Base-by-base conservation (phyloP, 2,113 vertebrate species). In the Microcebus ravelobensis region DNA sequence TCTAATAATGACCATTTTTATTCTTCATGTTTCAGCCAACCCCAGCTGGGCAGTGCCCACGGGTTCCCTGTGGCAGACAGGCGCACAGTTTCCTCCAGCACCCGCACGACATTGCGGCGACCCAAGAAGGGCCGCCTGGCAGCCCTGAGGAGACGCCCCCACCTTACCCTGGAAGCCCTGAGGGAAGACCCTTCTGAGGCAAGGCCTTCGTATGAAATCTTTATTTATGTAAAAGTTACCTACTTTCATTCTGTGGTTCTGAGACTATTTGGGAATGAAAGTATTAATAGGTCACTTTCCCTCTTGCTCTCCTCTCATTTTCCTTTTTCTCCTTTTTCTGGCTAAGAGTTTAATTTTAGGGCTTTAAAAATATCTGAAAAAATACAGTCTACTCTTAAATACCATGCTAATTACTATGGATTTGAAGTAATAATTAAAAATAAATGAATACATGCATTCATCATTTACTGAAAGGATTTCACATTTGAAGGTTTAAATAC, bases 171-270 rank as follows among this genome's bases (percentile, higher is more conserved):
- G 52, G 15, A 15, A 15, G 52, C 14, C 52, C 17, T 55, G 12
- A 98, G 99, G 34, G 99, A 99, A 3, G 99, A 99, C 81, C 99
- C 99, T 0, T 99, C 99, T 48, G 99, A 99, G 99, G 99, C 99
- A 90, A 98, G 76, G 39, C 67, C 86, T 94, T 90, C 80, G 1
- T 20, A 21, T 21, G 18, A 57, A 57, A 57, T 57, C 55, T 57
- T 7, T 20, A 20, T 20, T 57, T 57, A 57, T 7, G 18, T 57
- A 20, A 57, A 57, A 57, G 18, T 57, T 57, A 20, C 55, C 55
- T 57, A 20, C 20, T 57, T 21, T 57, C 6, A 57, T 57, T 18
- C 18, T 21, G 20, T 57, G 65, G 3, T 11, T 45, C 1, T 5
- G n/a, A 31, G 17, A 57, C 42, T 23, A 12, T 9, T 52, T 36